phyloP scores from a whole-genome alignment of 2,888 invertebrate species.

The Caenorhabditis macrosperma region DNA sequence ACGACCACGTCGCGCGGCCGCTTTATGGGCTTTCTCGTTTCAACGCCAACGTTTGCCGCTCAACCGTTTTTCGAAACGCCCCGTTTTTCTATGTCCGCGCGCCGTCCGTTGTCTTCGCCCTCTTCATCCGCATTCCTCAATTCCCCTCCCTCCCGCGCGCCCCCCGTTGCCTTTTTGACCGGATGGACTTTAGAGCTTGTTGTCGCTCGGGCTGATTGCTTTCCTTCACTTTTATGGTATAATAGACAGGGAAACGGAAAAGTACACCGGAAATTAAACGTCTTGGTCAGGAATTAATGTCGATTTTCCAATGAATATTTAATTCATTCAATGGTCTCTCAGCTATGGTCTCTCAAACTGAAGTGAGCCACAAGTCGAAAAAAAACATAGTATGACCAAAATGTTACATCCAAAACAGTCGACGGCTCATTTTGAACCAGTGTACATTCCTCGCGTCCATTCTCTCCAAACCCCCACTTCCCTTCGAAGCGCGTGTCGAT shows the following conservation, averaged over 20 bases:
- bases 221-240: background rate
- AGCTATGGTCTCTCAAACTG: no score
- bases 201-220: background rate
- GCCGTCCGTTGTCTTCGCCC: conserved; percentile 1
- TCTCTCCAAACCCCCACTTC: background rate
- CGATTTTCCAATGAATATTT: no score
- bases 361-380: no score
- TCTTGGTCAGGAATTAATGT: no score
- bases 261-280: no score
- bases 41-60: background rate
- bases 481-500: conserved; percentile 28
- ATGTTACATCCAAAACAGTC: background rate
- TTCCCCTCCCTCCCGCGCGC: conserved; percentile 11
- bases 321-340: no score
- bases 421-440: background rate
- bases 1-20: background rate
- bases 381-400: no score
- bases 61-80: conserved; percentile 30
- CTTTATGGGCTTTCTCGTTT: conserved; percentile 17
- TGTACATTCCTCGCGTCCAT: background rate
- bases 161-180: conserved; percentile 4
- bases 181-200: background rate
- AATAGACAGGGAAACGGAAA: no score
- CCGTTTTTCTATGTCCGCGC: conserved; percentile 29
- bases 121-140: conserved; percentile 37